phyloP scores from a whole-genome alignment of 1,140 invertebrate species.

The Apis laboriosa region DNA sequence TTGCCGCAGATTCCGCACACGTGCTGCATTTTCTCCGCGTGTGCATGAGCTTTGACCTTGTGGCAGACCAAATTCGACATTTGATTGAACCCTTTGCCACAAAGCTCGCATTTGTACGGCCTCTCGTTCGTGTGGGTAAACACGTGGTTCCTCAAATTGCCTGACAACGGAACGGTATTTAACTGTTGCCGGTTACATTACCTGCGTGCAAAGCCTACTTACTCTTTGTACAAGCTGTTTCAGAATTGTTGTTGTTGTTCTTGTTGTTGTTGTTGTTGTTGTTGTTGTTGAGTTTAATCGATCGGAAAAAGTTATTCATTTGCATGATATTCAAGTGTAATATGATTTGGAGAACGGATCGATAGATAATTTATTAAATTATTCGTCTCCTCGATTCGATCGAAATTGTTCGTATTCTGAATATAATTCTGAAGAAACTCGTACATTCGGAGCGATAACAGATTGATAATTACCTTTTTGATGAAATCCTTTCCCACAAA shows the following conservation, averaged over 20 bases:
- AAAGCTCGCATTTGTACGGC: constrained; percentile 90
- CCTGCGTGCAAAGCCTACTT: not conserved
- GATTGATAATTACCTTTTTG: constrained; percentile 84
- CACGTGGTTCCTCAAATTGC: constrained; percentile 87
- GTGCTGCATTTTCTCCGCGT: constrained; percentile 82
- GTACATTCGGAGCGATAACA: not conserved
- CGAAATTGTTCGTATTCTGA: no score
- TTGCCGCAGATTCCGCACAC: constrained; percentile 82
- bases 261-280: not conserved
- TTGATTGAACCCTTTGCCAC: constrained; percentile 90
- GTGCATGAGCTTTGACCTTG: constrained; percentile 86
- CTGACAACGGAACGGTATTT: constrained; percentile 73
- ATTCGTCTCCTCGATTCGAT: no score
- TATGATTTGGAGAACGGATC: no score
- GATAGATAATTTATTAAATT: no score
- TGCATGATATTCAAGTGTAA: not conserved
- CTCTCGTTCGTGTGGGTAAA: constrained; percentile 90
- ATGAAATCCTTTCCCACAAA: constrained; percentile 89
- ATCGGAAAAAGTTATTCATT: not conserved
- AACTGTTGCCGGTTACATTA: not conserved
- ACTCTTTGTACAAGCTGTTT: constrained; percentile 1
- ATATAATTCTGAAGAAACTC: not conserved
- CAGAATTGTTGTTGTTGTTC: not conserved
- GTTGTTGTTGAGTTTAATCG: not conserved
- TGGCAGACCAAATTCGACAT: constrained; percentile 91